phyloP scores from a whole-genome alignment of 2,113 vertebrate species.

The Mesembrinibis cayennensis region DNA sequence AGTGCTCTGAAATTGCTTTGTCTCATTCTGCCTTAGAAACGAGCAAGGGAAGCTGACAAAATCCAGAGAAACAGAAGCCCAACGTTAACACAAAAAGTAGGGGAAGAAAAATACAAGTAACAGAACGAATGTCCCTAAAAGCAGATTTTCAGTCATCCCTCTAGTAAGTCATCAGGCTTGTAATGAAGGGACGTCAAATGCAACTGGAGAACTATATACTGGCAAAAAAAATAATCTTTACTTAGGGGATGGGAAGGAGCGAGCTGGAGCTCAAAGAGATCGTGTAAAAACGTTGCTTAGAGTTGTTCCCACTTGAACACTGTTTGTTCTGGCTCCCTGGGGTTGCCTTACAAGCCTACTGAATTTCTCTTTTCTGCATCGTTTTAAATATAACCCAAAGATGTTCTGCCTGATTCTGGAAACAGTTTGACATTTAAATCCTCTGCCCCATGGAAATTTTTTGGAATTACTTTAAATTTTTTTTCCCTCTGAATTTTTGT shows the following conservation, averaged over 20 bases:
- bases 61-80: neutral
- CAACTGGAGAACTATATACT: neutral
- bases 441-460: neutral
- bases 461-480: neutral
- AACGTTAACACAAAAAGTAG: neutral
- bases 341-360: neutral
- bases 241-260: neutral
- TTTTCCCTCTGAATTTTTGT: neutral
- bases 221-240: neutral
- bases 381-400: neutral
- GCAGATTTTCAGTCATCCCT: neutral
- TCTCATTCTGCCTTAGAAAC: neutral
- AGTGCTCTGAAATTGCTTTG: neutral
- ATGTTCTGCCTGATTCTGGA: neutral
- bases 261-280: neutral
- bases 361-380: neutral
- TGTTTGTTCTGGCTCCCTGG: neutral
- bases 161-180: neutral
- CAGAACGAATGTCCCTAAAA: neutral
- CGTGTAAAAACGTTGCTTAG: neutral
- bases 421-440: neutral
- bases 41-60: neutral
- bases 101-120: neutral
- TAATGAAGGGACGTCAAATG: neutral
- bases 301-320: neutral